Evolutionary conservation across 2,888 invertebrate genomes (phyloP).

Genomic region (Agriopis aurantiaria): DNA sequence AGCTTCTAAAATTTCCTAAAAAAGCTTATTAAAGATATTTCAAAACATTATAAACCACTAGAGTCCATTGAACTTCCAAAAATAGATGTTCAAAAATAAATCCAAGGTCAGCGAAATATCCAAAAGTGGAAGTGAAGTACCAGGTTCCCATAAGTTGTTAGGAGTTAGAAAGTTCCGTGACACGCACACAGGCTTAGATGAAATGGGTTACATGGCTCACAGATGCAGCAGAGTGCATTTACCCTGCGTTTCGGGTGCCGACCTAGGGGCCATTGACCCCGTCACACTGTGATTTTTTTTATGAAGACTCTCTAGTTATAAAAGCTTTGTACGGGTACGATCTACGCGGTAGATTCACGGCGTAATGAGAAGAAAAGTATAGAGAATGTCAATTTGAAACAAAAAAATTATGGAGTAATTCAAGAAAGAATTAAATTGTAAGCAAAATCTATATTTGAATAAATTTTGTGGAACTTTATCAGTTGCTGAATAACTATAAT

Average conservation of each 20-base stretch:
- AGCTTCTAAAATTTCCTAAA: background rate
- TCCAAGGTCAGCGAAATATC: conserved; percentile 43
- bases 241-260: conserved; percentile 71
- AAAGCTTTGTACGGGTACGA: conserved; percentile 46
- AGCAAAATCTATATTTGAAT: no score
- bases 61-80: conserved; percentile 21
- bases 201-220: conserved; percentile 41
- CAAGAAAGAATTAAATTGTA: background rate
- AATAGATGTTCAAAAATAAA: conserved; percentile 33
- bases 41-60: background rate
- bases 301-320: conserved; percentile 55
- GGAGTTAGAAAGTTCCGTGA: conserved; percentile 52
- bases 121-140: conserved; percentile 47
- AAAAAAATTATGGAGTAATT: background rate
- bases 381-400: background rate
- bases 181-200: conserved; percentile 47
- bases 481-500: no score
- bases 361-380: background rate
- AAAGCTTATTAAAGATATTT: conserved; percentile 2
- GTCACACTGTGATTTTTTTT: conserved; percentile 72
- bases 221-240: conserved; percentile 67
- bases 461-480: no score
- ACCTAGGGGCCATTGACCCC: conserved; percentile 60
- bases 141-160: conserved; percentile 43
- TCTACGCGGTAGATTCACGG: background rate